These are phyloP conservation scores for Theretra japonica DNA, from an alignment of 2,888 invertebrate genomes.

Conservation along the genomic window DNA sequence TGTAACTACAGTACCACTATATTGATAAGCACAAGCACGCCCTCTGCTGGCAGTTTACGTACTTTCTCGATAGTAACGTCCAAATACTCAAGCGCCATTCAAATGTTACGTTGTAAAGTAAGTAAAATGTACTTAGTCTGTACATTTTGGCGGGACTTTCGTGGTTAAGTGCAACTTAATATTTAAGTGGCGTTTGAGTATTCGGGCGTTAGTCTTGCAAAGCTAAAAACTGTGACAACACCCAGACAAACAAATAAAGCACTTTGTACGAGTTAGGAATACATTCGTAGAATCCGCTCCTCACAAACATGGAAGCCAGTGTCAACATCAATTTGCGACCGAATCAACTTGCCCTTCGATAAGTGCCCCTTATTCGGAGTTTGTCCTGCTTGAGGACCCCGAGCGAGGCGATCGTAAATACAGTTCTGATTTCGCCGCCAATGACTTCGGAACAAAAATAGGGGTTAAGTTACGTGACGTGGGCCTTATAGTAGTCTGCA, in stretches of 20 bases:
- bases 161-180: no score
- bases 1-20: no score
- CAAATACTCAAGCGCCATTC: no score
- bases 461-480: background rate
- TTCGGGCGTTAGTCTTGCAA: background rate
- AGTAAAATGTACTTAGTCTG: no score
- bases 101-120: no score
- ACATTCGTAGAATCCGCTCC: background rate
- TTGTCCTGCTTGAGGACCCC: conserved; percentile 22
- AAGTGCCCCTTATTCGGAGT: conserved; percentile 25
- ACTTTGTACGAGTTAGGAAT: background rate
- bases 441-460: background rate
- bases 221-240: background rate
- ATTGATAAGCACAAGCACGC: no score
- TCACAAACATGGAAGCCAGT: conserved; percentile 15
- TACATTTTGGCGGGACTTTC: no score
- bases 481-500: background rate
- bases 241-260: background rate
- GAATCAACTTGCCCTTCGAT: conserved; percentile 17
- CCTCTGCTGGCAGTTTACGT: no score
- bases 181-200: no score
- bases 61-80: no score
- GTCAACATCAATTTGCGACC: conserved; percentile 29
- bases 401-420: conserved; percentile 9
- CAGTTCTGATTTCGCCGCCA: background rate